Evolutionary conservation across 2,888 invertebrate genomes (phyloP), one percentile per base, ranked within the genome.

Genomic region (Coelopa pilipes): DNA sequence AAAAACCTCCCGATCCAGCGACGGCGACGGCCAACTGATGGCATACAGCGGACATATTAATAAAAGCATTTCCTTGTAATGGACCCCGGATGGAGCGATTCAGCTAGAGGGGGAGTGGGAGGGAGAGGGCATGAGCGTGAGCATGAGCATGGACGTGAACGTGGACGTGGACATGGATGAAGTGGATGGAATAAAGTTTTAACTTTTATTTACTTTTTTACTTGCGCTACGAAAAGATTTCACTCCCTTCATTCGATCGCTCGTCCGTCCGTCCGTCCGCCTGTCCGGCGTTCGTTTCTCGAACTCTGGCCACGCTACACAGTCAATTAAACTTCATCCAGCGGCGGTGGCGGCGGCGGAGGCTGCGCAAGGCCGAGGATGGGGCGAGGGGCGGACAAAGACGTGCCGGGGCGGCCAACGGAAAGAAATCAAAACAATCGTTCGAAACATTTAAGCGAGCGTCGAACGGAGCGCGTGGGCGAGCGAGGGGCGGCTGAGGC

Each of bases 301-400:
- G 9, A 62, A 63, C 62, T 62, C 45, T 63, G 21, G 62, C 70
- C 50, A 63, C 62, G 45, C 70, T 63, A 50, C 65, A 65, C 63
- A 71, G 65, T 63, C 71, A 71, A 71, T 71, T 71, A 65, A 71
- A 65, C 71, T 71, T 71, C 65, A 34, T 63, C 55, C 65, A 45
- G 46, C 45, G 34, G 34, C 7, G 2, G 34, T 34, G 34, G 34
- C n/a, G 21, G 17, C 46, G 15, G 55, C 4, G 24, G 59, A 24
- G n/a, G 49, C 4, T 47, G 21, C 7, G 34, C 24, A 24, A 53
- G 55, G 45, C 12, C 13, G 49, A 15, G 11, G 24, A 49, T 12
- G 68, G 15, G 1, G 10, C 1, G 2, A 5, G 46, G 5, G 34
- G 53, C 4, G 34, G 34, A 34, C 34, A 7, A 34, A 34, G 34